Evolutionary conservation across 2,797 vertebrate genomes (phyloP).

Genomic region (Acanthurus tractus): DNA sequence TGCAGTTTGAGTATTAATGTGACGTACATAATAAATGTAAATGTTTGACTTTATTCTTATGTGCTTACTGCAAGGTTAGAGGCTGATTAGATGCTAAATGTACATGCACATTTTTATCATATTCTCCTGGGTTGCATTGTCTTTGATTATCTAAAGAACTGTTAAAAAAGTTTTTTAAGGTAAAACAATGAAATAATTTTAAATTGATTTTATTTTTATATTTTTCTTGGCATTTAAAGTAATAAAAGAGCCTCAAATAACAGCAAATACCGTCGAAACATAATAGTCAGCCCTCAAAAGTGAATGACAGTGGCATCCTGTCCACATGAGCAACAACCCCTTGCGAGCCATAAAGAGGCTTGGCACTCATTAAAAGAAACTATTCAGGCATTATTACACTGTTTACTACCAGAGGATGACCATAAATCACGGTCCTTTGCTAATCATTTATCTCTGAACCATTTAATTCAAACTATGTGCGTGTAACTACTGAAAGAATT

Average conservation of each 20-base stretch:
- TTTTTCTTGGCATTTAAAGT: not conserved
- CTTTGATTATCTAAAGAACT: not conserved
- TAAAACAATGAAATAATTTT: not conserved
- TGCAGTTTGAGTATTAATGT: not conserved
- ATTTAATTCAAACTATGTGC: not conserved
- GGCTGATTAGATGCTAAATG: too few relatives aligned
- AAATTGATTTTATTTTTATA: too few relatives aligned
- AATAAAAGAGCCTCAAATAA: not conserved
- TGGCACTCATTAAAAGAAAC: constrained; percentile 2
- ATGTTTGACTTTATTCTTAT: not conserved
- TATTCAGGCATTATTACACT: not conserved
- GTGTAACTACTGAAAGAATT: not conserved
- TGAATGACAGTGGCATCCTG: too few relatives aligned
- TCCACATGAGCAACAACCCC: not conserved
- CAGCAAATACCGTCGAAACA: not conserved
- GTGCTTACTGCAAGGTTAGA: too few relatives aligned
- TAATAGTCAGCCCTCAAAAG: not conserved
- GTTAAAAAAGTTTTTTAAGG: not conserved
- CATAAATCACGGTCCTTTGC: not conserved
- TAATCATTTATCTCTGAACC: not conserved
- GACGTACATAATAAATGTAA: not conserved
- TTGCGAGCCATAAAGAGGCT: not conserved
- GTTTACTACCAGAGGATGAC: not conserved
- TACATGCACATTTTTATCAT: not conserved
- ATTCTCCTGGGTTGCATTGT: not conserved